Base-by-base conservation (phyloP, 2,888 invertebrate genomes). In the Spilarctia lutea region DNA sequence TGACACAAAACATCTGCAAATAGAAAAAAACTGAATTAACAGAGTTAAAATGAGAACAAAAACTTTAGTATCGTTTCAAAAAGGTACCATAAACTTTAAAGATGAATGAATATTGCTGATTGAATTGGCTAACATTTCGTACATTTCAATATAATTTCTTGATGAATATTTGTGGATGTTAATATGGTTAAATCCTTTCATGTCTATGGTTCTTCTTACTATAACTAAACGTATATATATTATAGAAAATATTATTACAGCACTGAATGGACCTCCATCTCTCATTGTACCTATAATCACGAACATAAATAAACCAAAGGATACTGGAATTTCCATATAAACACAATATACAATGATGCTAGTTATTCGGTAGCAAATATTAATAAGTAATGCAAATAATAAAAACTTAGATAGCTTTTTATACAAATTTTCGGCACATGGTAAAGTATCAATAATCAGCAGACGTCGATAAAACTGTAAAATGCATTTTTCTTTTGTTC, bases 141-240 rank as follows among this genome's bases (percentile, higher is more conserved):
- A 73, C 72, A 68, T 68, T 68, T 30, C n/a, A 39, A 65, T 56
- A 24, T 74, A 70, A 20, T 65, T 39, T 18, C 65, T 27, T 2
- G 56, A 13, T 74, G 74, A 70, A 74, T 39, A 70, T 39, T 24
- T 70, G 33, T 52, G 52, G 0, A 42, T 16, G 18, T 65, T 18
- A 27, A 20, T 66, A 3, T 35, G 10, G 18, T 65, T 35, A 24
- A 74, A 33, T 13, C 52, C 69, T 48, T 70, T 42, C 39, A 10
- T 70, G 42, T 56, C 65, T 24, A 74, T 69, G 39, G 56, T 65
- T 2, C 42, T 65, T 39, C 65, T 65, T 39, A 74, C 42, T n/a
- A 66, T 56, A 3, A 3, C 45, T 2, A 74, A 20, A 27, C 69
- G 68, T 33, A 69, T 35, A 65, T 69, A 65, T 35, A 73, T 35